These are phyloP conservation scores for Chinchilla lanigera DNA, from an alignment of 2,113 vertebrate species.

Conservation along the genomic window DNA sequence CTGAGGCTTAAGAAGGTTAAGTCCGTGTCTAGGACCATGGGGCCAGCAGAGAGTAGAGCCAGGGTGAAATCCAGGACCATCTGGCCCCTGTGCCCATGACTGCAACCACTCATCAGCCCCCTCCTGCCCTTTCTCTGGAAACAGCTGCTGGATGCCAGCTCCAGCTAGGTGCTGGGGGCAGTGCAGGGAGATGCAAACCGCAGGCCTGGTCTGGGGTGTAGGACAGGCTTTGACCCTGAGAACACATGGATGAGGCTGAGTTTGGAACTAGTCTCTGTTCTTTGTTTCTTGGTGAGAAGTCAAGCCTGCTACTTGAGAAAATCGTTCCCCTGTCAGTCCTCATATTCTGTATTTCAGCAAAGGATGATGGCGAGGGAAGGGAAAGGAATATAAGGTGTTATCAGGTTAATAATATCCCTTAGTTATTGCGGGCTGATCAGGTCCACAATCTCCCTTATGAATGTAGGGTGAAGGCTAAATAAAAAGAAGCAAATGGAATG, in stretches of 20 bases:
- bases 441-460: too few relatives aligned
- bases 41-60: background rate
- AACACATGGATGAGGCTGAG: background rate
- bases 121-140: background rate
- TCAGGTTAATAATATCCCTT: too few relatives aligned
- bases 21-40: too few relatives aligned
- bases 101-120: background rate
- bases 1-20: background rate
- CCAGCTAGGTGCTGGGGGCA: background rate
- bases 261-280: conserved; percentile 41
- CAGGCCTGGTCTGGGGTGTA: background rate
- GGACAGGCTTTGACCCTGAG: background rate
- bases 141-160: background rate
- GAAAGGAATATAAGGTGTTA: background rate
- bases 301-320: background rate
- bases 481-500: too few relatives aligned
- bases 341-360: conserved; percentile 24
- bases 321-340: background rate
- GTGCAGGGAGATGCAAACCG: background rate
- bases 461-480: too few relatives aligned
- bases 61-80: background rate
- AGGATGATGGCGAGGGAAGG: background rate
- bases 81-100: background rate
- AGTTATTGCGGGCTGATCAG: too few relatives aligned
- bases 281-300: conserved; percentile 11